Evolutionary conservation across 2,113 vertebrate genomes (phyloP).

Genomic region (Ranitomeya imitator): DNA sequence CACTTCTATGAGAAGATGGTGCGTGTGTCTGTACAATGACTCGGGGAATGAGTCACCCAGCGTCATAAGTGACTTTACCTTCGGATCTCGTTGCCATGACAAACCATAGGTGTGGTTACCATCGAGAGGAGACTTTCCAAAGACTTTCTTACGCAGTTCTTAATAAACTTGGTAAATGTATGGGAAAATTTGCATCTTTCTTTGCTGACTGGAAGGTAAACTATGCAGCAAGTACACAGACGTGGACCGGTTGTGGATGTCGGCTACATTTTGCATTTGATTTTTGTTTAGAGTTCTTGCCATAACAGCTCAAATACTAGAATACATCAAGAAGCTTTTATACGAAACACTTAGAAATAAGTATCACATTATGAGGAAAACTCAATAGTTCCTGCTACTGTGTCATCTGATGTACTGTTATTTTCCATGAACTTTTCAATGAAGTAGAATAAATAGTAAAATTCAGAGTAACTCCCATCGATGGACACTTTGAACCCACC

Average conservation of each 20-base stretch:
- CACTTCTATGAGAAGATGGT: slow-evolving; percentile 23
- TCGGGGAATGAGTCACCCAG: slow-evolving; percentile 30
- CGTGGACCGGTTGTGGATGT: not conserved
- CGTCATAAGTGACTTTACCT: slow-evolving; percentile 23
- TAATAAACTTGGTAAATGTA: not conserved
- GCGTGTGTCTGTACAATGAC: slow-evolving; percentile 31
- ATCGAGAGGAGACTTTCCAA: not conserved
- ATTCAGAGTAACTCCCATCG: no score
- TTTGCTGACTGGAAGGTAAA: not conserved
- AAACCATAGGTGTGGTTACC: not conserved
- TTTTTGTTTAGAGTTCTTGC: not conserved
- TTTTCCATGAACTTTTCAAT: not conserved
- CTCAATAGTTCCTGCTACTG: not conserved
- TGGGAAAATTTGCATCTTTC: not conserved
- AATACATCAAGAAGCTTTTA: not conserved
- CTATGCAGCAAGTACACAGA: not conserved
- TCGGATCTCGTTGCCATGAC: slow-evolving; percentile 5
- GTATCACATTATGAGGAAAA: not conserved
- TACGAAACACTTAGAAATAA: slow-evolving; percentile 14
- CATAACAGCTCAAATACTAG: not conserved
- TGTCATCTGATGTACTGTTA: not conserved
- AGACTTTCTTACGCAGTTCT: not conserved
- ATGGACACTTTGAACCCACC: no score
- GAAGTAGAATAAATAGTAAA: not conserved
- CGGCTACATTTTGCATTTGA: not conserved